Evolutionary conservation across 1,140 invertebrate genomes (phyloP), one percentile per base, ranked within the genome.

Genomic region (Lepidurus couesii): DNA sequence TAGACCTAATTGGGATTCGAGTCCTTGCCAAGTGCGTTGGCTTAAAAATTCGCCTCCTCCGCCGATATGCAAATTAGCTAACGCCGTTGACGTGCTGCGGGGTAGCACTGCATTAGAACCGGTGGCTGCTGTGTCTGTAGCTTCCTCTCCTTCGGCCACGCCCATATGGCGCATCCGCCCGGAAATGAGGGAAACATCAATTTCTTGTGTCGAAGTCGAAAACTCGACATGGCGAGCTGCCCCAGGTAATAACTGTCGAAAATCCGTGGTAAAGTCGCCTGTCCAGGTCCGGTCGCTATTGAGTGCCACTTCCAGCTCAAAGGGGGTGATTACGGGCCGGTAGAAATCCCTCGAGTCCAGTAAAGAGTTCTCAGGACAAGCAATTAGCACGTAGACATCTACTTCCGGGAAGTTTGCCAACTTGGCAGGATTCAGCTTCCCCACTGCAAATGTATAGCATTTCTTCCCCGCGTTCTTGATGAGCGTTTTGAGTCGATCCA

Each of bases 381-480:
- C 90, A 81, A 98, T 91, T 75, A 95, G 87, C 4, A 98, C 92
- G 87, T 95, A 98, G 74, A 93, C 89, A 84, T 98, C 95, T 76
- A 97, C 91, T 87, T 97, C 94, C 77, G 92, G 89, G 85, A 97
- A 95, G 86, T 98, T 98, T 0, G 95, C 95, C 78, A 98, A 85
- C 86, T 98, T 98, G 1, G 92, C 90, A 73, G 92, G 90, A 88
- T 95, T 98, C 21, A 95, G 91, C 86, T 96, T 96, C 3, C 96
- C 96, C 77, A 98, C 92, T 44, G 93, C 93, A 74, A 98, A 90
- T n/a, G 94, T 91, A 82, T 98, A 97, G 77, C 89, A 79, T 44
- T 94, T 95, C 83, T 96, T 96, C 0, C 91, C 91, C 53, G 90
- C 90, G 53, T 86, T 84, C 82, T 90, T 91, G 1, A 94, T 88